A percentile compares a stretch with the other conserved stretches of the same genome.
Evolutionary conservation across 2,113 vertebrate species (phyloP).

Genomic region (Phodopus roborovskii): DNA sequence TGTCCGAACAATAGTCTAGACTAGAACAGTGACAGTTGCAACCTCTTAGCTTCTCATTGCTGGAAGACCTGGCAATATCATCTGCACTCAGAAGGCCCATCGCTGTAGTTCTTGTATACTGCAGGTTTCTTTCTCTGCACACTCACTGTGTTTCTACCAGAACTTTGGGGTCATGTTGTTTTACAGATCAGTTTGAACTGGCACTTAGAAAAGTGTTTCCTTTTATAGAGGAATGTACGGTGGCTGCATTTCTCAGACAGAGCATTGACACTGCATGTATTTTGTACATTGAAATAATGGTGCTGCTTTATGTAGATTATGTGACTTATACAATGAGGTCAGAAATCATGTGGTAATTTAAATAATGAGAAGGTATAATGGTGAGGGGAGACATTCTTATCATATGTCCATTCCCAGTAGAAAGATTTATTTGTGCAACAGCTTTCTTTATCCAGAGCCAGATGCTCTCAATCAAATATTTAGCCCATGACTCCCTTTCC

Average conservation of each 20-base stretch:
- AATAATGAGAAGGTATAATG: constrained; percentile 44
- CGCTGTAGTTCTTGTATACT: background rate
- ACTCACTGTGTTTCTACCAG: no score
- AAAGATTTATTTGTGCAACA: constrained; percentile 17
- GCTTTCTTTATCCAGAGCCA: constrained; percentile 37
- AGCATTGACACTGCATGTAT: background rate
- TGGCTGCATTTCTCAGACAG: background rate
- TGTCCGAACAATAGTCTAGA: background rate
- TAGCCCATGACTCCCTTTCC: constrained; percentile 14
- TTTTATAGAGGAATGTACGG: background rate
- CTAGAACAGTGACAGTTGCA: no score
- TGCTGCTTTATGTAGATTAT: background rate
- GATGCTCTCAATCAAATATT: constrained; percentile 7
- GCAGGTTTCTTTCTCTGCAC: background rate
- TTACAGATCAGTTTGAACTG: background rate
- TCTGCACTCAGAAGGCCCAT: no score
- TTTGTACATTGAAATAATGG: background rate
- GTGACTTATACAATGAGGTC: constrained; percentile 40
- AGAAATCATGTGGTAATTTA: constrained; percentile 53
- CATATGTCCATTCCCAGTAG: background rate
- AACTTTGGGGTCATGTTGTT: background rate
- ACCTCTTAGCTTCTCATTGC: background rate
- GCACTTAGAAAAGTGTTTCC: constrained; percentile 32
- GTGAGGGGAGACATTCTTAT: no score
- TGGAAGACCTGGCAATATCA: no score